Conservation (phyloP, 2,113 vertebrate species). For the Sapayoa aenigma region DNA sequence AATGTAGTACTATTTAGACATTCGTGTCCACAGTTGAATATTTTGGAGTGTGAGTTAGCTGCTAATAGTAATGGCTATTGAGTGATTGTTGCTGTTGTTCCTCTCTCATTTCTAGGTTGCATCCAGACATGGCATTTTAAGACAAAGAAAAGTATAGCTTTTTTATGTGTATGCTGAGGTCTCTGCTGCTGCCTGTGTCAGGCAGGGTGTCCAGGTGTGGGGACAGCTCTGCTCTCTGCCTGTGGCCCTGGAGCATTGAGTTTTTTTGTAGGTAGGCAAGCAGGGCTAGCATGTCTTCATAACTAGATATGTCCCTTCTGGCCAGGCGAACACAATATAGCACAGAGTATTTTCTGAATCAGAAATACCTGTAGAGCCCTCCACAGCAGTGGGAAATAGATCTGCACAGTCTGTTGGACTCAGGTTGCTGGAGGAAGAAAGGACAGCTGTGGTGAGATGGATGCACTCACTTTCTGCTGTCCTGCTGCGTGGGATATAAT, state of each 20-base stretch:
- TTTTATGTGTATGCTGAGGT: not conserved
- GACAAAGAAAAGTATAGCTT: not conserved
- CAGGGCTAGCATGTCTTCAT: not conserved
- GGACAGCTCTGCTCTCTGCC: not conserved
- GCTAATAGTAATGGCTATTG: not conserved
- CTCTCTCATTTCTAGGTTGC: not conserved
- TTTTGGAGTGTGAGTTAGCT: not conserved
- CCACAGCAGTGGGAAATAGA: not conserved
- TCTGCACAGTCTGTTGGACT: conserved; percentile 28
- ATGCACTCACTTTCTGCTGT: conserved; percentile 26
- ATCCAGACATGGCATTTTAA: not conserved
- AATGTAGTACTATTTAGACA: not conserved
- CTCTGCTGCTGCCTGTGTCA: not conserved
- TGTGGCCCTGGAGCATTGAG: not conserved
- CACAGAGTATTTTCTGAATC: not conserved
- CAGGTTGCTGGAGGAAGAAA: conserved; percentile 47
- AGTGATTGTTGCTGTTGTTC: not conserved
- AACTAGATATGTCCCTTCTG: conserved; percentile 14
- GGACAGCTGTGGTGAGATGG: conserved; percentile 26
- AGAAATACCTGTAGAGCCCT: not conserved
- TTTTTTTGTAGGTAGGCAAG: not conserved
- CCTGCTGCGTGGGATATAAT: conserved; percentile 30
- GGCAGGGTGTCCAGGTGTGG: not conserved
- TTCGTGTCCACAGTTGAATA: not conserved
- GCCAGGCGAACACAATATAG: not conserved